A percentile compares a stretch with the other conserved stretches of the same genome.
phyloP scores from a whole-genome alignment of 2,113 vertebrate genomes.

The Dunckerocampus dactyliophorus region DNA sequence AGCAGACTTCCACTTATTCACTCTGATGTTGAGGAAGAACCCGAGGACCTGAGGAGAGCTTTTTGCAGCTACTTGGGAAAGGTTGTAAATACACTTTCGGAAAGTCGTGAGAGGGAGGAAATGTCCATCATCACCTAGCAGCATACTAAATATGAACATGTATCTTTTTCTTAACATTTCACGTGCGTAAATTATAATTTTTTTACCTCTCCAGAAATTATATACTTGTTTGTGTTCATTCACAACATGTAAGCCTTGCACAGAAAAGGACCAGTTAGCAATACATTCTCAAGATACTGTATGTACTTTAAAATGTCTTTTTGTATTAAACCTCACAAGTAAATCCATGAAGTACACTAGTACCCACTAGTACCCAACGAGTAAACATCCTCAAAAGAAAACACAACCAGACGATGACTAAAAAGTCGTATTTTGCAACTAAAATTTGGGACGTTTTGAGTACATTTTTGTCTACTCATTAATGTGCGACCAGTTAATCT shows the following conservation, averaged over 20 bases:
- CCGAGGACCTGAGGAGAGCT: constrained; percentile 82
- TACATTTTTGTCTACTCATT: too few species aligned
- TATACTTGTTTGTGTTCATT: not conserved
- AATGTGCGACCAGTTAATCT: too few species aligned
- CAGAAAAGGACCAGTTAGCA: constrained; percentile 19
- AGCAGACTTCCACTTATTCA: constrained; percentile 83
- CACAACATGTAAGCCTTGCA: constrained; percentile 1
- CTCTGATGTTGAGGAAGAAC: constrained; percentile 90
- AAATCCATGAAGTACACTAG: too few species aligned
- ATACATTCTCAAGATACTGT: not conserved
- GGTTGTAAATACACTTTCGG: constrained; percentile 80
- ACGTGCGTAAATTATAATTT: not conserved
- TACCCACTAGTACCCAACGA: too few species aligned
- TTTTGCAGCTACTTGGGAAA: constrained; percentile 84
- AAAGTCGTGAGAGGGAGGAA: constrained; percentile 88
- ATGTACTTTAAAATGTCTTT: constrained; percentile 20
- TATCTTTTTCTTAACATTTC: not conserved
- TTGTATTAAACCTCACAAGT: not conserved
- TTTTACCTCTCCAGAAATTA: not conserved
- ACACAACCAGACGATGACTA: too few species aligned
- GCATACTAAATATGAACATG: not conserved
- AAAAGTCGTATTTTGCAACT: too few species aligned
- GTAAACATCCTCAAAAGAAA: too few species aligned
- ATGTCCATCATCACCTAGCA: constrained; percentile 88
- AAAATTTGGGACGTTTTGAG: too few species aligned